Percentiles rank a stretch among this genome's conserved stretches.
phyloP scores from a whole-genome alignment of 2,113 vertebrate genomes.

The Lepus americanus region DNA sequence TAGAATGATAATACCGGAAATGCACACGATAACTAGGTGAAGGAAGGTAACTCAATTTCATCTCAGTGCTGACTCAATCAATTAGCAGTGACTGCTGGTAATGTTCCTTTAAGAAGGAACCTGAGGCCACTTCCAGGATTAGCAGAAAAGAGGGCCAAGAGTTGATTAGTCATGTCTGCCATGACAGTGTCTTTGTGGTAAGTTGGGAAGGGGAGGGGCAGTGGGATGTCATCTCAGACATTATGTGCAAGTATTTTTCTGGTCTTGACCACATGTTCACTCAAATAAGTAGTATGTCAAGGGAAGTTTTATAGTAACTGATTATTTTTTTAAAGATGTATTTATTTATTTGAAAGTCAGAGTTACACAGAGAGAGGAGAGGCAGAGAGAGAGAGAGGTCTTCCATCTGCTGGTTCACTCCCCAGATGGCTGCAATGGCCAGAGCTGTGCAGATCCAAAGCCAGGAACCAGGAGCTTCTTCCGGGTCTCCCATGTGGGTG shows the following conservation, averaged over 20 bases:
- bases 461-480: no score
- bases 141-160: background rate
- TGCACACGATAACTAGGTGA: background rate
- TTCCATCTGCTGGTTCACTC: no score
- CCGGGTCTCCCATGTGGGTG: no score
- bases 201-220: background rate
- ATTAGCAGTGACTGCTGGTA: background rate
- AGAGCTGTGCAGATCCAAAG: no score
- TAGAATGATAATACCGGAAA: background rate
- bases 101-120: background rate
- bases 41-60: background rate
- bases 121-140: background rate
- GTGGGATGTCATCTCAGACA: background rate
- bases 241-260: background rate
- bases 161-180: background rate
- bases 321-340: background rate
- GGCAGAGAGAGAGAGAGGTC: no score
- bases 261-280: conserved; percentile 42
- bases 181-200: background rate
- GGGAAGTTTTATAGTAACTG: background rate
- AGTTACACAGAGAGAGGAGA: no score
- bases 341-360: no score
- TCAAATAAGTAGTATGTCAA: conserved; percentile 2
- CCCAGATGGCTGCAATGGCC: no score
- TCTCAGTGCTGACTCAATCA: background rate